Base-by-base conservation (phyloP, 2,113 vertebrate species). In the Agapornis roseicollis region DNA sequence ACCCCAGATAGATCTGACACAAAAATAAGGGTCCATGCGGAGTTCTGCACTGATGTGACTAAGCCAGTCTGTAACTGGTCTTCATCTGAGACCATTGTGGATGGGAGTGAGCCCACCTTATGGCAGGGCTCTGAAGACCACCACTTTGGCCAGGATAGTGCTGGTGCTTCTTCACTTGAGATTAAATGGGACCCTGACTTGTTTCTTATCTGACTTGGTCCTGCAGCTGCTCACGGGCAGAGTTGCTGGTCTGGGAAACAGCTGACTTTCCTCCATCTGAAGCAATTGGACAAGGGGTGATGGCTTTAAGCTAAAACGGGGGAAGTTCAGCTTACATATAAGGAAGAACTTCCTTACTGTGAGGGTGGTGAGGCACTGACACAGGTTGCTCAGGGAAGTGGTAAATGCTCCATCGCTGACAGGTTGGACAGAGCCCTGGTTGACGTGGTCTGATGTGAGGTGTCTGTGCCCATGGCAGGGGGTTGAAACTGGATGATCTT, bases 41-140 rank as follows among this genome's bases (percentile, higher is more conserved):
- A 47, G n/a, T n/a, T 78, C 55, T 86, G n/a, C 35, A 37, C 47
- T 0, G 1, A 33, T 37, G 68, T 12, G 53, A 39, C 13, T 39
- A 35, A 52, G 15, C 7, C 4, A 19, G 8, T 78, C 33, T 47
- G 3, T 17, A 69, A 13, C 22, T 33, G 46, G 17, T 14, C 28
- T 49, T 39, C 7, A 28, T 31, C 35, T 0, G 0, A 73, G n/a
- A 49, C 19, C 5, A 4, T 10, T 69, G 44, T 15, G 37, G 13
- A 9, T 68, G n/a, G 16, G 33, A 90, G 72, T 6, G 31, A 78
- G 35, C 20, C 17, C n/a, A n/a, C 15, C 11, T 83, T 6, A 2
- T 19, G 42, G 24, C 13, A 81, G 41, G 33, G 22, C 37, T 83
- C 64, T 80, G 55, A 84, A 80, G 28, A 27, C 71, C 44, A n/a